These are phyloP conservation scores for Bothrops jararaca DNA, from an alignment of 2,113 vertebrate species.

Conservation along the genomic window DNA sequence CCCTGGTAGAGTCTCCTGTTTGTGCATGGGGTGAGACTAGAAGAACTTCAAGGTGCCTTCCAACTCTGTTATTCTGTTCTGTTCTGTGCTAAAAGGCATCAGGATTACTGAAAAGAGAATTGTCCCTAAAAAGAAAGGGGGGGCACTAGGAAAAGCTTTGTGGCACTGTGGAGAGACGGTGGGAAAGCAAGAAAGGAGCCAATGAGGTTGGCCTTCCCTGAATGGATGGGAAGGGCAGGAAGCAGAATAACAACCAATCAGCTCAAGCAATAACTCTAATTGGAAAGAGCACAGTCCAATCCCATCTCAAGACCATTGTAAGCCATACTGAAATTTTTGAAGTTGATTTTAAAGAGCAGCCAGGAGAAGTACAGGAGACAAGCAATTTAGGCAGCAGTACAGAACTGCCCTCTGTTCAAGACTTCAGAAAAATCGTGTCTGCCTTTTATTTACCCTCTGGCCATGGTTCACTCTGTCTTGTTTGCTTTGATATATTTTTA, in stretches of 20 bases:
- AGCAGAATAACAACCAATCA: neutral
- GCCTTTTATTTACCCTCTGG: neutral
- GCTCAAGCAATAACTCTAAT: neutral
- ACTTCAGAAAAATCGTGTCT: constrained; percentile 12
- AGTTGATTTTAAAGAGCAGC: neutral
- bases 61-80: neutral
- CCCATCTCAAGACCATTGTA: neutral
- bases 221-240: neutral
- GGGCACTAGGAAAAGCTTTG: neutral
- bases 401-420: neutral
- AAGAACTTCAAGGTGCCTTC: no score
- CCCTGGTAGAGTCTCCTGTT: no score
- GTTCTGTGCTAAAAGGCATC: neutral
- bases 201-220: neutral
- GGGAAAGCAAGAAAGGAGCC: neutral
- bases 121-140: neutral
- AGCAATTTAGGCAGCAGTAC: neutral
- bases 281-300: neutral
- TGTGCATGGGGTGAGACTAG: no score
- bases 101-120: neutral
- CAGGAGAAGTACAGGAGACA: neutral
- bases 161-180: neutral
- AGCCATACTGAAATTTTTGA: neutral
- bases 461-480: constrained; percentile 47
- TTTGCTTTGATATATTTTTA: constrained; percentile 70